Evolutionary conservation across 2,113 vertebrate genomes (phyloP).

Genomic region (Sander lucioperca): DNA sequence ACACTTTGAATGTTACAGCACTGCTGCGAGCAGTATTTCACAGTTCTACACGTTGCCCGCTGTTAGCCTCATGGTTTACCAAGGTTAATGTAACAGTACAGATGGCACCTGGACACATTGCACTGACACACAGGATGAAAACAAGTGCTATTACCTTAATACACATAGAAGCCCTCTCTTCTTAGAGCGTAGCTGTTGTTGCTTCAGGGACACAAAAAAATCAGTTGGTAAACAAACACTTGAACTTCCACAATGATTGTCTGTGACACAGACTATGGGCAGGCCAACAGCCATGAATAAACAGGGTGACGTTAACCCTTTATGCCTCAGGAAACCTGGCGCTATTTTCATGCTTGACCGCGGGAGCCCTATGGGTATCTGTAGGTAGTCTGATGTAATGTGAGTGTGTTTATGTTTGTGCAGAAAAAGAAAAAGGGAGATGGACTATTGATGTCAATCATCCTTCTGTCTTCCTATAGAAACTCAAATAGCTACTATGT

Average conservation of each 20-base stretch:
- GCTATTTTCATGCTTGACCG: slow-evolving; percentile 44
- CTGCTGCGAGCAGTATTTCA: slow-evolving; percentile 25
- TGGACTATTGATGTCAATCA: slow-evolving; percentile 14
- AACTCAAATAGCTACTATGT: slow-evolving; percentile 28
- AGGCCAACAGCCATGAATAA: slow-evolving; percentile 66
- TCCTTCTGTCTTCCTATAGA: slow-evolving; percentile 40
- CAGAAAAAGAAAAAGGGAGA: slow-evolving; percentile 31
- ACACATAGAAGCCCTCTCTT: slow-evolving; percentile 36
- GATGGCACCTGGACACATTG: slow-evolving; percentile 68
- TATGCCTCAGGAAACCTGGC: slow-evolving; percentile 61
- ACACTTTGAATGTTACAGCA: slow-evolving; percentile 15
- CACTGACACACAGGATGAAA: slow-evolving; percentile 51
- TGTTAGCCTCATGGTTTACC: slow-evolving; percentile 46
- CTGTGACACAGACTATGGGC: slow-evolving; percentile 65
- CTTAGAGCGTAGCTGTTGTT: slow-evolving; percentile 25
- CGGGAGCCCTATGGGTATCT: slow-evolving; percentile 41
- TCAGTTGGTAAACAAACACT: slow-evolving; percentile 57
- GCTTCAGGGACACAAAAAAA: slow-evolving; percentile 49
- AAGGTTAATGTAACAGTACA: slow-evolving; percentile 62
- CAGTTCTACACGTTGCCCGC: slow-evolving; percentile 20
- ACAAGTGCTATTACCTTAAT: slow-evolving; percentile 31
- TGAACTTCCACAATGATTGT: slow-evolving; percentile 66
- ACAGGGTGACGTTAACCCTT: slow-evolving; percentile 62
- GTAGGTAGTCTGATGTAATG: slow-evolving; percentile 56
- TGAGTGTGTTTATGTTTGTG: slow-evolving; percentile 39